Evolutionary conservation across 2,888 invertebrate genomes (phyloP), one percentile per base, ranked within the genome.

Genomic region (Taenaris catops): DNA sequence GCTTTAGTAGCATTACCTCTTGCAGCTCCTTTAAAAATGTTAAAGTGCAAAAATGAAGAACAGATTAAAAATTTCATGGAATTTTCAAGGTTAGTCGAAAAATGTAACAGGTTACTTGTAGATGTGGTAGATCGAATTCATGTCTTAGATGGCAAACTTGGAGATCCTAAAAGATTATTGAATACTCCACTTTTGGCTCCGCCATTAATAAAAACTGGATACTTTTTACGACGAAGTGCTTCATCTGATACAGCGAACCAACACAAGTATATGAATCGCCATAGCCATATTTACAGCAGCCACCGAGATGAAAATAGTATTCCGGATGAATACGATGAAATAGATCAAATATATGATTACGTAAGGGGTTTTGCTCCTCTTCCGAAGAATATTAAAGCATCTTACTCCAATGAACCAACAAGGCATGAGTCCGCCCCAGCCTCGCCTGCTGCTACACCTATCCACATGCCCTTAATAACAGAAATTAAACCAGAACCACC

Each of bases 271-370:
- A 54, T 83, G 34, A 62, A 83, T 38, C 81, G 89, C 38, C 89
- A 86, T 51, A 88, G 73, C 55, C 88, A 86, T 51, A 84, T 86
- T 47, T 83, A 88, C 57, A 83, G 84, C 50, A 87, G 84, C 49
- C 90, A 89, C 53, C 87, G 90, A 62, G 93, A 91, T 55, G 92
- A 91, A 58, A 91, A 89, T 52, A 88, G 89, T 46, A 88, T 89
- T 28, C 89, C 92, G 14, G 95, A 95, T 65, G 96, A 96, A 59
- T 96, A 97, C 74, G 96, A 97, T 55, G 97, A 98, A 78, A 96
- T 98, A 53, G 97, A 98, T 87, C 96, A 97, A 76, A 96, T 98
- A 49, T 98, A 98, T 68, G 96, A 97, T 67, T 98, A 97, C 70
- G 96, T 98, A 0, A 89, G 97, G 44, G 97, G 97, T 1, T 94